phyloP scores from a whole-genome alignment of 2,797 vertebrate species.

The Clarias platycephalus region DNA sequence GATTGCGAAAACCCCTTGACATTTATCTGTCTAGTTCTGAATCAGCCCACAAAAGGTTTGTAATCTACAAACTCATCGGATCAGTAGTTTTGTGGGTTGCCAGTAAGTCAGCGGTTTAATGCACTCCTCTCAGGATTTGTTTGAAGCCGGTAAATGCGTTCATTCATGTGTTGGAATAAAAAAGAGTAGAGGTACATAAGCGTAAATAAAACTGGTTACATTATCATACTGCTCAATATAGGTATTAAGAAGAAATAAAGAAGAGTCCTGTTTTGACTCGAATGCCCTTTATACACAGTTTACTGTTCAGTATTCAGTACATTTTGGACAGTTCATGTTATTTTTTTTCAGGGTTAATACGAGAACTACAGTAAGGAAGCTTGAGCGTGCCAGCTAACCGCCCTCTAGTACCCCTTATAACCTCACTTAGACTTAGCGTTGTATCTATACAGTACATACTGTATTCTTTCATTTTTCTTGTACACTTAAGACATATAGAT shows the following conservation, averaged over 20 bases:
- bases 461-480: background rate
- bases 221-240: too few relatives aligned
- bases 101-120: conserved; percentile 27
- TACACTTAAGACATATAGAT: background rate
- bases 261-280: too few relatives aligned
- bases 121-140: conserved; percentile 12
- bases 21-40: conserved; percentile 52
- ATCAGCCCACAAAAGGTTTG: conserved; percentile 41
- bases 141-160: conserved; percentile 3
- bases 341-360: background rate
- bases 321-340: background rate
- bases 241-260: too few relatives aligned
- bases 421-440: background rate
- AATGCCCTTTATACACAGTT: background rate
- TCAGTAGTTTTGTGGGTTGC: conserved; percentile 45
- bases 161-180: background rate
- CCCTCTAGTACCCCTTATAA: background rate
- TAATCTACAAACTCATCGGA: conserved; percentile 27
- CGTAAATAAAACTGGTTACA: background rate
- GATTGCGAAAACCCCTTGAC: conserved; percentile 45
- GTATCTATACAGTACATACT: too few relatives aligned
- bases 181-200: background rate
- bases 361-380: background rate
- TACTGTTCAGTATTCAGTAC: background rate
- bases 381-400: background rate